These are phyloP conservation scores for Sebastes jordani DNA, from an alignment of 2,797 vertebrate genomes.

Conservation along the genomic window DNA sequence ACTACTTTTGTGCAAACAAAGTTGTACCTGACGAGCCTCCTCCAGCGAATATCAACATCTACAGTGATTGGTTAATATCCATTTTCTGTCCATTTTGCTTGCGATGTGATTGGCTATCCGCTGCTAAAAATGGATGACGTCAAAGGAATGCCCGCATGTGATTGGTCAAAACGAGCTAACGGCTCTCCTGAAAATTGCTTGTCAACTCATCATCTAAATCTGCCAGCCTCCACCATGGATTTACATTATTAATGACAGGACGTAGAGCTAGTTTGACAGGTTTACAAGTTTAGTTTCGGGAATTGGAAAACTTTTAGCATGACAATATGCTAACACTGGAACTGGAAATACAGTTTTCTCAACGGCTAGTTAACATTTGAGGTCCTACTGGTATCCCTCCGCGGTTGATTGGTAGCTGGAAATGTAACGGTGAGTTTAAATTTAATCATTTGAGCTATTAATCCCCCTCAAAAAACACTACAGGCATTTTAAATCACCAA, in stretches of 20 bases:
- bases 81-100: not conserved
- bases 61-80: not conserved
- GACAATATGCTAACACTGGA: too few species aligned
- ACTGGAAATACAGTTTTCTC: too few species aligned
- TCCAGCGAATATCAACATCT: not conserved
- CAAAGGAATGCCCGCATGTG: not conserved
- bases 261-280: too few species aligned
- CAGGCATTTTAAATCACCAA: too few species aligned
- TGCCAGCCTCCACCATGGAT: too few species aligned
- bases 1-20: not conserved
- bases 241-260: not conserved
- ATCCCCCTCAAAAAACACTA: too few species aligned
- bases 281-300: not conserved
- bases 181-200: not conserved
- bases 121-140: not conserved
- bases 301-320: not conserved
- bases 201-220: not conserved
- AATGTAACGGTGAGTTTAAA: not conserved
- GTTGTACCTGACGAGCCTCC: rapidly evolving
- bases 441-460: not conserved
- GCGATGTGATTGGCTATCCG: not conserved
- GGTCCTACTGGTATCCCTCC: not conserved
- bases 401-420: not conserved
- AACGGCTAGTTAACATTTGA: not conserved
- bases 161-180: not conserved